Conservation (phyloP, 2,888 invertebrate genomes). For the Catocala nupta region DNA sequence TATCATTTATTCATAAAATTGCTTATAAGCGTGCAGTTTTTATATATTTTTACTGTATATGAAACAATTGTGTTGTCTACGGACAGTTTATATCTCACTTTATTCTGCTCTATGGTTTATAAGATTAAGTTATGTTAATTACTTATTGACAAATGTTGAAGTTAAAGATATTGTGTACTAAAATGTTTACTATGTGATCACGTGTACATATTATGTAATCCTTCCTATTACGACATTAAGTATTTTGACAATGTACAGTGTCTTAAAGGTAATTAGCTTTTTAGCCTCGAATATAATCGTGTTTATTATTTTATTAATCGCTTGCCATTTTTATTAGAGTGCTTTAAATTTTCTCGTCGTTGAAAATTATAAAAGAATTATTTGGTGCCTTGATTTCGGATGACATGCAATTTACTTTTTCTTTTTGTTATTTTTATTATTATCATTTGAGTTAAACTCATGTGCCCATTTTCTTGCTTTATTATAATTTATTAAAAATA, state of each 20-base stretch:
- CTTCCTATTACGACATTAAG: conserved; percentile 52
- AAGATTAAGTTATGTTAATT: conserved; percentile 5
- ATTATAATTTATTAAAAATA: conserved; percentile 71
- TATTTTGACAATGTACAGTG: conserved; percentile 63
- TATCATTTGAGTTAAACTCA: conserved; percentile 80
- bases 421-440: conserved; percentile 35
- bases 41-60: neutral
- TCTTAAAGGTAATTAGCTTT: conserved; percentile 51
- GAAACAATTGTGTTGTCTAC: conserved; percentile 14
- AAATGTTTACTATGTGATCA: conserved; percentile 49
- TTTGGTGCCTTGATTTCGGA: conserved; percentile 40
- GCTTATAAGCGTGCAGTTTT: neutral
- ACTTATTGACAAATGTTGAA: neutral
- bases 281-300: conserved; percentile 67
- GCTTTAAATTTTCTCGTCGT: conserved; percentile 49
- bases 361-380: conserved; percentile 19
- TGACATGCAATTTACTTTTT: conserved; percentile 34
- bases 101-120: neutral
- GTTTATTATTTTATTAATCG: conserved; percentile 53
- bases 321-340: conserved; percentile 70
- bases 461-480: conserved; percentile 75
- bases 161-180: neutral
- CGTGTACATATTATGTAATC: conserved; percentile 66
- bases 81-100: conserved; percentile 14
- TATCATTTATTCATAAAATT: too few relatives aligned